Base-by-base conservation (phyloP, 1,140 invertebrate species). In the Prorops nasuta region DNA sequence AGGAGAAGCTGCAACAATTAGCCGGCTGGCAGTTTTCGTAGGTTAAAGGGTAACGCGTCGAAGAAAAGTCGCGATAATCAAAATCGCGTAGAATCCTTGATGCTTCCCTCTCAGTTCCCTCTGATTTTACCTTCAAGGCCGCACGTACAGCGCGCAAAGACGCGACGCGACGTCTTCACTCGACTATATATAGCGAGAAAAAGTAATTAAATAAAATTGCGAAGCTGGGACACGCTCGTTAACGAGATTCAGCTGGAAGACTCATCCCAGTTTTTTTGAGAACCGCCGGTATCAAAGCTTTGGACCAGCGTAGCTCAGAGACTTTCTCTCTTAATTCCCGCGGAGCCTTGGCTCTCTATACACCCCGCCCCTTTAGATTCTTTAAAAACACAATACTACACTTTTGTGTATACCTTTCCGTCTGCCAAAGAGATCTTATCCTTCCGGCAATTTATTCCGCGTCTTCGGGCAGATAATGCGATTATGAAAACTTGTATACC, bases 171-270 rank as follows among this genome's bases (percentile, higher is more conserved):
- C n/a, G n/a, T n/a, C n/a, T n/a, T n/a, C n/a, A n/a, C n/a, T n/a
- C n/a, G 32, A 42, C 44, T 39, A 43, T 49, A 19, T 44, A 36
- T 35, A 22, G 44, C 16, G 47, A 41, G 55, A 69, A 67, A 71
- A 71, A 62, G 56, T 72, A 72, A 73, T 69, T 69, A 63, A 71
- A 67, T 68, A 56, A 68, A 46, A 54, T 69, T 66, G n/a, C n/a
- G 65, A 63, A 69, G 58, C 50, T n/a, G 56, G 49, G 48, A 58
- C 58, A 66, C 60, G 63, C 63, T 66, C 58, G 58, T 66, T 72
- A 69, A 73, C 57, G 51, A 68, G 73, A 61, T 74, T 72, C 60
- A 64, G 49, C 54, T 45, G 58, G 55, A 59, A 63, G 50, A 28
- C 24, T 4, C 24, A 10, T 28, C 24, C 4, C 4, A 48, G 48